phyloP scores from a whole-genome alignment of 1,140 invertebrate species.

The Latrodectus geometricus region DNA sequence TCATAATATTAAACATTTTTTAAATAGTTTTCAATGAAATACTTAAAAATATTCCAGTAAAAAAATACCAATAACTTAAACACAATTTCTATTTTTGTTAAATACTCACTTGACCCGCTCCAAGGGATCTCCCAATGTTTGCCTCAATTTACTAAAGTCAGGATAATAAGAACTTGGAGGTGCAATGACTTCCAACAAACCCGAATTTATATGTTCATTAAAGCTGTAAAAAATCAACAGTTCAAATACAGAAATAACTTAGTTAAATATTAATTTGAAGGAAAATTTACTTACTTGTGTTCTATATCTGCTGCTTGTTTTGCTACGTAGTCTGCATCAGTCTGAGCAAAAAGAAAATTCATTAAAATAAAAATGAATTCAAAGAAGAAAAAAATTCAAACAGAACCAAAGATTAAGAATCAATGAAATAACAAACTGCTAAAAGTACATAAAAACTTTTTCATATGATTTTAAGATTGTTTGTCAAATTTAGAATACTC shows the following conservation, averaged over 20 bases:
- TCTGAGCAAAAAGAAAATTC: slow-evolving; percentile 66
- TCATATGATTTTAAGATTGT: too few relatives aligned
- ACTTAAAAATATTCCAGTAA: too few relatives aligned
- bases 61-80: too few relatives aligned
- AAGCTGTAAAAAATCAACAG: slow-evolving; percentile 73
- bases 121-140: slow-evolving; percentile 87
- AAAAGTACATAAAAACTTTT: too few relatives aligned
- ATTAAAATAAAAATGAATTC: slow-evolving; percentile 29
- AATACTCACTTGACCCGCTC: slow-evolving; percentile 79
- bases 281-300: slow-evolving; percentile 75
- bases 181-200: slow-evolving; percentile 89
- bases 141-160: slow-evolving; percentile 80
- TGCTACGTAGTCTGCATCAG: slow-evolving; percentile 68
- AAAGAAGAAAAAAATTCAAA: not conserved
- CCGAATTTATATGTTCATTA: slow-evolving; percentile 79
- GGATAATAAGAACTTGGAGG: slow-evolving; percentile 91
- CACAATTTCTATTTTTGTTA: too few relatives aligned
- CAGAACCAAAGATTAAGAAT: too few relatives aligned
- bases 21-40: too few relatives aligned
- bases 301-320: slow-evolving; percentile 75
- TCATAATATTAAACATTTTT: too few relatives aligned
- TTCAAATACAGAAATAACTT: not conserved
- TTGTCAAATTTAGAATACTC: too few relatives aligned
- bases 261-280: not conserved
- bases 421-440: too few relatives aligned